Evolutionary conservation across 1,140 invertebrate species (phyloP), one percentile per base, ranked within the genome.

Genomic region (Parasteatoda tepidariorum): DNA sequence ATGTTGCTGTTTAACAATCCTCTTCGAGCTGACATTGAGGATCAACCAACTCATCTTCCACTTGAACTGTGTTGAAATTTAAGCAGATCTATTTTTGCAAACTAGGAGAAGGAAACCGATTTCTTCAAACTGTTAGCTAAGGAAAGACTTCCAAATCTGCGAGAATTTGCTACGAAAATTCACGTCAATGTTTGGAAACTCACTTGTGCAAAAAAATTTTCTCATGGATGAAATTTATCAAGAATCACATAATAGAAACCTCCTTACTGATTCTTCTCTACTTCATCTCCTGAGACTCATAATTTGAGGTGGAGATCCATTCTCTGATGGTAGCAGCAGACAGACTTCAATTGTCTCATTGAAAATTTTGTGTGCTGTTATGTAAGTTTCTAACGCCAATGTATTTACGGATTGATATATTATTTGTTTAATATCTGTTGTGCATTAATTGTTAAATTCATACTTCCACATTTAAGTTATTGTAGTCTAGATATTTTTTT

Each of bases 271-370:
- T 22, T 5, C 30, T 71, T 75, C 62, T 75, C 34, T 74, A 28
- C 26, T 62, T 38, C 38, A 83, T 55, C 31, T 83, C 18, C 70
- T 83, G 15, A 54, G 55, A 74, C 18, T 73, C 22, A 18, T 26
- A 26, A 38, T 31, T 18, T 61, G 26, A 5, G 30, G 48, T 41
- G 4, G 81, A 38, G 18, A 73, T 83, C 7, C n/a, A n/a, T 2
- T 18, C 31, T 64, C 48, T 61, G 22, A 33, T 62, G n/a, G 11
- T 9, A 6, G 34, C 6, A 28, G 26, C 57, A 26, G 31, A 13
- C 18, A 3, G 9, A 64, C 24, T 24, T 66, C 7, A 75, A 75
- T 22, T 54, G 24, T 62, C 24, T 64, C n/a, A n/a, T n/a, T n/a
- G n/a, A n/a, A n/a, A n/a, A n/a, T n/a, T n/a, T n/a, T n/a, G n/a